Conservation (phyloP, 1,140 invertebrate species). For the Brachionus rubens region DNA sequence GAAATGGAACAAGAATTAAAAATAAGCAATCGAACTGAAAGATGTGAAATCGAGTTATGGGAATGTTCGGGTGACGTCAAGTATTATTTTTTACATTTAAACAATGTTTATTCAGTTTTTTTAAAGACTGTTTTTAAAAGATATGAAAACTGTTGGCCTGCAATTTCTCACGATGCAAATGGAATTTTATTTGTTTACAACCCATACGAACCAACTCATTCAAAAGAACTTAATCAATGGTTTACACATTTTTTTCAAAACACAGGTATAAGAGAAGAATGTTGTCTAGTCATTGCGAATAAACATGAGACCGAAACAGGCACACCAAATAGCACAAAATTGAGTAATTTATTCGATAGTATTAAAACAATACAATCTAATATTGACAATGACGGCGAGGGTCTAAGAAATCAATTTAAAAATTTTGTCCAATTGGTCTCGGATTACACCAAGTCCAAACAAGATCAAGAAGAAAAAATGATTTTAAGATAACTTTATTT, state of each 20-base stretch:
- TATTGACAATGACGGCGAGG: conserved; percentile 67
- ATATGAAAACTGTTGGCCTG: conserved; percentile 75
- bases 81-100: conserved; percentile 61
- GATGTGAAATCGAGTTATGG: conserved; percentile 70
- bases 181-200: conserved; percentile 75
- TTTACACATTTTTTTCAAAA: conserved; percentile 70
- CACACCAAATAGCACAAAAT: not conserved
- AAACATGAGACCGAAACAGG: conserved; percentile 48
- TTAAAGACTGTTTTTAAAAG: conserved; percentile 60
- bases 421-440: conserved; percentile 61
- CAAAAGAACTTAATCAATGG: conserved; percentile 69
- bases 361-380: conserved; percentile 68
- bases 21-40: conserved; percentile 53
- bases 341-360: conserved; percentile 64
- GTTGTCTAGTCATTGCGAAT: conserved; percentile 57
- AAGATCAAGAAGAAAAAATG: conserved; percentile 47
- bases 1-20: conserved; percentile 61
- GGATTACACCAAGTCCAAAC: conserved; percentile 37
- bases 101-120: not conserved
- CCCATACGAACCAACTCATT: conserved; percentile 63
- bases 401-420: conserved; percentile 68
- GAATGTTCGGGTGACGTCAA: conserved; percentile 70
- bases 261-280: conserved; percentile 56
- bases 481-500: conserved; percentile 32
- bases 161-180: conserved; percentile 68